A percentile compares a stretch with the other conserved stretches of the same genome.
phyloP scores from a whole-genome alignment of 2,888 invertebrate genomes.

The Ormyrus pomaceus region DNA sequence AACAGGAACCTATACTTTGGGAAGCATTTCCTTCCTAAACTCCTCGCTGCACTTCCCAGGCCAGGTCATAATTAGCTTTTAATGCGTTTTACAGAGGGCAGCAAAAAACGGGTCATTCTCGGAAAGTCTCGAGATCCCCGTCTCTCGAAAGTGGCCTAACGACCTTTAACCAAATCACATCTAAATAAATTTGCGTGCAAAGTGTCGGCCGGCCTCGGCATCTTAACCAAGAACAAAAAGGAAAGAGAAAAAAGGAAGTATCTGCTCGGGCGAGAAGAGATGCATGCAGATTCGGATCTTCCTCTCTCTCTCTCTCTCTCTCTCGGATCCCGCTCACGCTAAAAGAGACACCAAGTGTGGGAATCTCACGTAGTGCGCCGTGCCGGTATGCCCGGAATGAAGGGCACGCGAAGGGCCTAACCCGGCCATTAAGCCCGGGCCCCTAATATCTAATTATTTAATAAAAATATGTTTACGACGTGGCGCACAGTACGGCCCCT shows the following conservation, averaged over 20 bases:
- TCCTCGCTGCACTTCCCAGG: too few relatives aligned
- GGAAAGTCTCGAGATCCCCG: too few relatives aligned
- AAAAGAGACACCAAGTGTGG: conserved; percentile 70
- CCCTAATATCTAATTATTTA: conserved; percentile 75
- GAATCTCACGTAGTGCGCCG: conserved; percentile 73
- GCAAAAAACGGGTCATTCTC: not conserved
- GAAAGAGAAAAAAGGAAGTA: conserved; percentile 31
- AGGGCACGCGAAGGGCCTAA: conserved; percentile 68
- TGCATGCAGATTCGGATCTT: conserved; percentile 38
- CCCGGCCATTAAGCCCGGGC: conserved; percentile 47
- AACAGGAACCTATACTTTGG: not conserved
- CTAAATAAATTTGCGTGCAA: conserved; percentile 27
- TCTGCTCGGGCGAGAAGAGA: not conserved
- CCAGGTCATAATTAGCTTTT: conserved; percentile 23
- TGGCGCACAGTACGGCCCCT: conserved; percentile 73
- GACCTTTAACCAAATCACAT: conserved; percentile 17
- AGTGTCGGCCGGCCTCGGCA: not conserved
- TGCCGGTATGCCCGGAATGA: conserved; percentile 73
- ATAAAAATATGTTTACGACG: conserved; percentile 76
- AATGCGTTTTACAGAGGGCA: conserved; percentile 1
- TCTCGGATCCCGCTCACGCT: not conserved
- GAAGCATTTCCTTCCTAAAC: not conserved
- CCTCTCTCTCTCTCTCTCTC: too few relatives aligned
- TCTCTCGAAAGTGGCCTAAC: too few relatives aligned
- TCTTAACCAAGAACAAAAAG: not conserved